Percentiles rank a stretch among this genome's conserved stretches.
These are phyloP conservation scores for Forbesichthys agassizii DNA, from an alignment of 2,113 vertebrate species.

Conservation along the genomic window DNA sequence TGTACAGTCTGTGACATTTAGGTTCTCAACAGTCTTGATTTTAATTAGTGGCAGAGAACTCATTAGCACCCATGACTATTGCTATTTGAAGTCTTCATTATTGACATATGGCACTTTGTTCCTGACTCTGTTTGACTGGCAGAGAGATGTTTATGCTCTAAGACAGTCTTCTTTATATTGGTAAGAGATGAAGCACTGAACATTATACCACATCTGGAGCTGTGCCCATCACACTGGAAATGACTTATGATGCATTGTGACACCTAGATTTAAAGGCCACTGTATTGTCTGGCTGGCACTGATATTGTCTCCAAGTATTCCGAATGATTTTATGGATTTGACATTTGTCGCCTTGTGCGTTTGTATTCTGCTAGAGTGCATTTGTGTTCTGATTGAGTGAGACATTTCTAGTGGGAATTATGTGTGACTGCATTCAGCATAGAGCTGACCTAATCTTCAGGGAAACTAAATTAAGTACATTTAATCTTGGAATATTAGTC, in stretches of 20 bases:
- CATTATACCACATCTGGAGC: constrained; percentile 21
- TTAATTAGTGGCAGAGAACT: constrained; percentile 57
- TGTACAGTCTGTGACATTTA: constrained; percentile 47
- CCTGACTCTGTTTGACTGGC: constrained; percentile 47
- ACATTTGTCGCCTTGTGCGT: constrained; percentile 60
- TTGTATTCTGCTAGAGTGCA: constrained; percentile 49
- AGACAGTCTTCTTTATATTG: constrained; percentile 21
- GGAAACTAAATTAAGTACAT: not conserved
- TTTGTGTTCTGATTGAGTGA: too few relatives aligned
- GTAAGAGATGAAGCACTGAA: constrained; percentile 9
- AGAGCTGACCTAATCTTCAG: constrained; percentile 2
- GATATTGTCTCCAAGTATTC: constrained; percentile 32
- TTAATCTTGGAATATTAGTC: too few relatives aligned
- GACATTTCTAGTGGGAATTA: too few relatives aligned
- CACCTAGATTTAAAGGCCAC: constrained; percentile 49
- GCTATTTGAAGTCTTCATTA: constrained; percentile 74
- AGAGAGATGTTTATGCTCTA: constrained; percentile 17
- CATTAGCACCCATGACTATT: constrained; percentile 62
- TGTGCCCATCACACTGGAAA: constrained; percentile 17
- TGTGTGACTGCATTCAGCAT: constrained; percentile 5
- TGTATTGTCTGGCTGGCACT: constrained; percentile 40
- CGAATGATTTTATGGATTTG: constrained; percentile 66
- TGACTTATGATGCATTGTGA: constrained; percentile 39
- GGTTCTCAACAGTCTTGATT: constrained; percentile 27
- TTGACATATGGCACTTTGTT: constrained; percentile 66